phyloP scores from a whole-genome alignment of 1,140 invertebrate species.

The Melitaea cinxia region DNA sequence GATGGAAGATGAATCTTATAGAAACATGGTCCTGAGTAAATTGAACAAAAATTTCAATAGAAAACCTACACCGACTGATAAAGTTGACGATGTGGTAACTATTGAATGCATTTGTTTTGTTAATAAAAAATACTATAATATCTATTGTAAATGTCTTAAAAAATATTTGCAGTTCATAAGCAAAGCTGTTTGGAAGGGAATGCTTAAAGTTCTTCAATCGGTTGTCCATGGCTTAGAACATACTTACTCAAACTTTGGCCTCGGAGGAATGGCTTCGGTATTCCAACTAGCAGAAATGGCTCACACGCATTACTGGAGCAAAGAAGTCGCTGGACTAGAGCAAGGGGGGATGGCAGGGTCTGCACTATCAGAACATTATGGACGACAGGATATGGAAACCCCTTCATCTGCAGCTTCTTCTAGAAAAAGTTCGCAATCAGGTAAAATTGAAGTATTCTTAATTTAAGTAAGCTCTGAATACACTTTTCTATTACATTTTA shows the following conservation, averaged over 20 bases:
- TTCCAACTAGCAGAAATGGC: slow-evolving; percentile 98
- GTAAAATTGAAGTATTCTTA: too few species aligned
- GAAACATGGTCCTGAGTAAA: slow-evolving; percentile 97
- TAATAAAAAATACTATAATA: not conserved
- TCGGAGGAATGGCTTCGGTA: slow-evolving; percentile 98
- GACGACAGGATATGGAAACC: slow-evolving; percentile 61
- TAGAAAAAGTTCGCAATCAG: slow-evolving; percentile 77
- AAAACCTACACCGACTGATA: slow-evolving; percentile 97
- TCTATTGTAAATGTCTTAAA: not conserved
- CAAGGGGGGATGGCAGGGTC: slow-evolving; percentile 80
- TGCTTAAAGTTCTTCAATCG: slow-evolving; percentile 95
- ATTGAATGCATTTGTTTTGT: not conserved
- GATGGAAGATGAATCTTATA: slow-evolving; percentile 99
- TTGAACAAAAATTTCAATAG: slow-evolving; percentile 96
- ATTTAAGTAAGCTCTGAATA: too few species aligned
- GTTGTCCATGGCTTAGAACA: slow-evolving; percentile 95
- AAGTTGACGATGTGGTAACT: slow-evolving; percentile 98
- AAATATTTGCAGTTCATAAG: slow-evolving; percentile 88
- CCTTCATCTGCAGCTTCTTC: slow-evolving; percentile 74
- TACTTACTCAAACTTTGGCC: slow-evolving; percentile 95
- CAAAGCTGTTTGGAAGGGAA: slow-evolving; percentile 97
- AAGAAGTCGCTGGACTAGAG: slow-evolving; percentile 86
- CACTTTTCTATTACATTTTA: too few species aligned
- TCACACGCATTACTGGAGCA: slow-evolving; percentile 99
- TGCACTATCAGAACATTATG: slow-evolving; percentile 52